Evolutionary conservation across 2,113 vertebrate genomes (phyloP), one percentile per base, ranked within the genome.

Genomic region (Lates calcarifer): DNA sequence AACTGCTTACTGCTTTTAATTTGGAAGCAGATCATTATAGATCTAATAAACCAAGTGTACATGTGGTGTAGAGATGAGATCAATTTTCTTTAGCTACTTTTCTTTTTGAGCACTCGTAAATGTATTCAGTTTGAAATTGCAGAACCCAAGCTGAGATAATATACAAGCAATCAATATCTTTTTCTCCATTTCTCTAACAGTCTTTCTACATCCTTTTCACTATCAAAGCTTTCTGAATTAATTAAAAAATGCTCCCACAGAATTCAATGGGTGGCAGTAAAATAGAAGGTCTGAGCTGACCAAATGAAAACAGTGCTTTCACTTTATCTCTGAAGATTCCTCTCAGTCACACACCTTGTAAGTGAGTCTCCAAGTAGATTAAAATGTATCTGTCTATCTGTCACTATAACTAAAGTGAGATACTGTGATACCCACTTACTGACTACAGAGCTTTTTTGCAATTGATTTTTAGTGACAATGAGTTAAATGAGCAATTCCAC

Each of bases 91-190:
- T 26, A 28, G 56, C 18, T 22, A 13, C 0, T 79, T 84, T 77
- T 71, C 31, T 71, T 60, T 60, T 49, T 51, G 29, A 12, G 24
- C 4, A 31, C 15, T 35, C 6, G 1, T 58, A 57, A 57, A 73
- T 31, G 33, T n/a, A 74, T 67, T 73, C 58, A 56, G 43, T 79
- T 47, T 79, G 43, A 68, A 72, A 79, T 43, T 65, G 15, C 35
- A 51, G 26, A 45, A 47, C 28, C 74, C 28, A 81, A 58, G 65
- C 43, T 35, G 24, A 86, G 55, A 70, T 82, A 73, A 84, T 81
- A 82, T 18, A 62, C 26, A 64, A 37, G 17, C 60, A 86, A 85
- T 74, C 74, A 12, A 77, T 79, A 65, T 37, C 12, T 33, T 33
- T 26, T 70, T 81, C 58, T 69, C 12, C 20, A 24, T 41, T 53